These are phyloP conservation scores for Hylaea fasciaria DNA, from an alignment of 2,888 invertebrate species.

Conservation along the genomic window DNA sequence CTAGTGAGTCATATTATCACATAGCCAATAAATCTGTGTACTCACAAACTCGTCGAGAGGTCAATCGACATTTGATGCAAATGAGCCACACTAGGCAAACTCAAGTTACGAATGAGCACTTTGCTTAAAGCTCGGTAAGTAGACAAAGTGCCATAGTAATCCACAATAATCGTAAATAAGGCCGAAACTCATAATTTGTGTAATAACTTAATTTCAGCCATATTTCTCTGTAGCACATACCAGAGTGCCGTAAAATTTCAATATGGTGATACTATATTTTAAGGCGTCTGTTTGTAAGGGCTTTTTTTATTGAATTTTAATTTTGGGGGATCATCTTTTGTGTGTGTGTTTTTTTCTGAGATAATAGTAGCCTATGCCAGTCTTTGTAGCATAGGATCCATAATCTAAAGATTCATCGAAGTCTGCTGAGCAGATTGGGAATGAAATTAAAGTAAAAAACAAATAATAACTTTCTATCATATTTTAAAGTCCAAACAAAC, in stretches of 20 bases:
- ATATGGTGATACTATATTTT: conserved; percentile 17
- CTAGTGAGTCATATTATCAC: neutral
- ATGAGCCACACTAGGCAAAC: neutral
- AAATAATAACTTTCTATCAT: no score
- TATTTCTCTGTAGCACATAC: conserved; percentile 39
- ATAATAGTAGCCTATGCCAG: no score
- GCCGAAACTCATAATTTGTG: conserved; percentile 34
- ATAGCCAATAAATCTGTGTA: no score
- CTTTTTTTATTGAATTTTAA: neutral
- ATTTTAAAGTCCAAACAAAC: no score
- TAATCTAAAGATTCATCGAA: no score
- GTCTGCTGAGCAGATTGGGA: no score
- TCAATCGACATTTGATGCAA: conserved; percentile 1
- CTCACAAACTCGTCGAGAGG: neutral
- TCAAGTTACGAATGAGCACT: conserved; percentile 11
- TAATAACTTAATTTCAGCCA: conserved; percentile 42
- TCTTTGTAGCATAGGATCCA: no score
- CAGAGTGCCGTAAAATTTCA: conserved; percentile 34
- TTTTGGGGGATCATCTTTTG: no score
- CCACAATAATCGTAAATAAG: conserved; percentile 33
- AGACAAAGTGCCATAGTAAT: conserved; percentile 18
- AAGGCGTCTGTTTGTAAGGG: conserved; percentile 6
- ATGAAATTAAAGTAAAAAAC: no score
- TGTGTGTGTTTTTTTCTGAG: no score
- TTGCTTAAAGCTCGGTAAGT: conserved; percentile 19